phyloP scores from a whole-genome alignment of 2,113 vertebrate species.

The Engraulis encrasicolus region DNA sequence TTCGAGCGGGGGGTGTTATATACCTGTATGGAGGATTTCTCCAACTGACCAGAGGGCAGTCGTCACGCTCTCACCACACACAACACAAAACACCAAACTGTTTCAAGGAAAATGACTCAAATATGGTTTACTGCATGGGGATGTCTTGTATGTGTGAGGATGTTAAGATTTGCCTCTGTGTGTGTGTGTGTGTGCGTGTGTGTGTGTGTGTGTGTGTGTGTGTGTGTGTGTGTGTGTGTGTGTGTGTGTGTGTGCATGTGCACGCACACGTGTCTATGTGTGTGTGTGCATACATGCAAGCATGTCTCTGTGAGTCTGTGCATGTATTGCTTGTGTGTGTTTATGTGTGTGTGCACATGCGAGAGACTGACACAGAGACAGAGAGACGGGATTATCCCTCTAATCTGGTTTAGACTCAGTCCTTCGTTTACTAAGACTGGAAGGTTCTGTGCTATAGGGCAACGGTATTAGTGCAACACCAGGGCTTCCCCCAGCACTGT shows the following conservation, averaged over 20 bases:
- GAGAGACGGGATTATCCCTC: neutral
- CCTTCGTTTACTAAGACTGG: neutral
- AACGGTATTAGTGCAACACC: neutral
- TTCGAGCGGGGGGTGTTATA: too few relatives aligned
- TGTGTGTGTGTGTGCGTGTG: neutral
- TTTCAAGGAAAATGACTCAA: too few relatives aligned
- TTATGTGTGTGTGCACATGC: neutral
- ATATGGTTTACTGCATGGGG: too few relatives aligned
- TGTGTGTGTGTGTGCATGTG: neutral
- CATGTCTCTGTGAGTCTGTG: neutral
- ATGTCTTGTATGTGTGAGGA: too few relatives aligned
- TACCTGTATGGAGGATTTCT: too few relatives aligned
- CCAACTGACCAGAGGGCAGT: too few relatives aligned
- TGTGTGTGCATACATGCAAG: neutral
- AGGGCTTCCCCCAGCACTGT: too few relatives aligned
- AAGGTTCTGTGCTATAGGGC: neutral
- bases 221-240: neutral
- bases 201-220: neutral
- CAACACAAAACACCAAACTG: too few relatives aligned
- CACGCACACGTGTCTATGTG: neutral
- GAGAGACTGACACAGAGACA: neutral
- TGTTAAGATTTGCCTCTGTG: too few relatives aligned
- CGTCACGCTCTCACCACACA: too few relatives aligned
- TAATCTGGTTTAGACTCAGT: slow-evolving; percentile 6
- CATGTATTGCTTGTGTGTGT: neutral